These are phyloP conservation scores for Sarcophaga carnaria DNA, from an alignment of 2,888 invertebrate species.

Conservation along the genomic window DNA sequence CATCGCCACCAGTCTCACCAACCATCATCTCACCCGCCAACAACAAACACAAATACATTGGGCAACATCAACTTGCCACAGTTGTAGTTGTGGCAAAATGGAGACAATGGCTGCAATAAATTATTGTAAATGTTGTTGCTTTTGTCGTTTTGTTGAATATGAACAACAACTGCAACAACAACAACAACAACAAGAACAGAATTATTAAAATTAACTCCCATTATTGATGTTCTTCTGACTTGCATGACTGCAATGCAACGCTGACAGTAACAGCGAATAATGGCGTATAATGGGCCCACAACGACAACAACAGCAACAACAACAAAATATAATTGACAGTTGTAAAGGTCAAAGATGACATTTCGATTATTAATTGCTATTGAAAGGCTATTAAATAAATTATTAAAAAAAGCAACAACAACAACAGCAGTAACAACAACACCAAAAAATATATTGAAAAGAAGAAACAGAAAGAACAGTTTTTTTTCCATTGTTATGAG, in stretches of 20 bases:
- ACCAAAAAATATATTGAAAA: background rate
- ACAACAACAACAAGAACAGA: background rate
- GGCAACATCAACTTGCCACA: background rate
- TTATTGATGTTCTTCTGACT: conserved; percentile 50
- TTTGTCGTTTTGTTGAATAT: background rate
- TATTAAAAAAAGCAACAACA: background rate
- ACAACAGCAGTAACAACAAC: background rate
- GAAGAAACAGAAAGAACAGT: no score
- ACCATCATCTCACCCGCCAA: background rate
- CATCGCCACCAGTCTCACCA: background rate
- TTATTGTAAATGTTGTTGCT: conserved; percentile 9
- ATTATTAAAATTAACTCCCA: conserved; percentile 46
- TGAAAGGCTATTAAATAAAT: conserved; percentile 68
- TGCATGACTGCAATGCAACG: conserved; percentile 37
- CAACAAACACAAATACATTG: background rate
- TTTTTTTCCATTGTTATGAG: no score
- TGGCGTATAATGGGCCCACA: conserved; percentile 7
- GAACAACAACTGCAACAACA: no score
- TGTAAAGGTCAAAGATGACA: conserved; percentile 73
- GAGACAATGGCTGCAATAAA: conserved; percentile 43
- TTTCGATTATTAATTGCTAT: conserved; percentile 73
- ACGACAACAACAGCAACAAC: background rate
- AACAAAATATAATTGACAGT: conserved; percentile 49
- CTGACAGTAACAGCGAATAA: conserved; percentile 27
- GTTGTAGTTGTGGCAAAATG: conserved; percentile 12